phyloP scores from a whole-genome alignment of 2,888 invertebrate genomes.

The Orchesellides sinensis region DNA sequence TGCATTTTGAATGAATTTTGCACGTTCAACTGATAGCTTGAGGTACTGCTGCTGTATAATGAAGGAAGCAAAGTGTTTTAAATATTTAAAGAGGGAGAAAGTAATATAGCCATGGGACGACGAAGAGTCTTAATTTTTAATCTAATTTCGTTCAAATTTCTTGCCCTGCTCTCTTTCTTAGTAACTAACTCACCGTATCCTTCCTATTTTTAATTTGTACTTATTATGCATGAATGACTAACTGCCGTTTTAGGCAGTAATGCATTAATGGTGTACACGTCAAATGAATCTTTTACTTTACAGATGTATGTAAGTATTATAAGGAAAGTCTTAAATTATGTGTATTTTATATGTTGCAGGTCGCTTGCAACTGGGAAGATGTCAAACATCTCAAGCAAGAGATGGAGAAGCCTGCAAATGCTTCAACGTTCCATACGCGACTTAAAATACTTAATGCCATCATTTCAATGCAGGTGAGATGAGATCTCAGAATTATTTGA shows the following conservation, averaged over 20 bases:
- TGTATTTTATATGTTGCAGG: constrained; percentile 78
- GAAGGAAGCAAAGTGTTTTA: background rate
- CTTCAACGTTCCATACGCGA: constrained; percentile 91
- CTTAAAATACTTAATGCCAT: constrained; percentile 95
- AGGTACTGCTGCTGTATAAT: too few relatives aligned
- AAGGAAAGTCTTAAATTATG: background rate
- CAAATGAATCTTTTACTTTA: too few relatives aligned
- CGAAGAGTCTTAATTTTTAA: background rate
- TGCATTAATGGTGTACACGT: too few relatives aligned
- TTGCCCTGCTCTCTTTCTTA: background rate
- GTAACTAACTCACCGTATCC: background rate
- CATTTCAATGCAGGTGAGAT: constrained; percentile 87
- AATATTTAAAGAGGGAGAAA: too few relatives aligned
- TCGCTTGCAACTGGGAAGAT: constrained; percentile 98
- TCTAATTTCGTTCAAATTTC: background rate
- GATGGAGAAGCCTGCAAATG: constrained; percentile 95
- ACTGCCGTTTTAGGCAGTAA: background rate
- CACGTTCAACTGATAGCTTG: too few relatives aligned
- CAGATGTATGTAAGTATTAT: too few relatives aligned
- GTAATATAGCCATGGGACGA: too few relatives aligned
- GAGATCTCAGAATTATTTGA: too few relatives aligned
- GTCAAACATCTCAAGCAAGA: constrained; percentile 93
- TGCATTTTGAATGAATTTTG: too few relatives aligned
- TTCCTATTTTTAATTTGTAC: background rate
- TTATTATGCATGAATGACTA: background rate